Percentiles rank a stretch among this genome's conserved stretches.
Conservation (phyloP, 1,140 invertebrate genomes). For the Xylocopa sonorina region DNA sequence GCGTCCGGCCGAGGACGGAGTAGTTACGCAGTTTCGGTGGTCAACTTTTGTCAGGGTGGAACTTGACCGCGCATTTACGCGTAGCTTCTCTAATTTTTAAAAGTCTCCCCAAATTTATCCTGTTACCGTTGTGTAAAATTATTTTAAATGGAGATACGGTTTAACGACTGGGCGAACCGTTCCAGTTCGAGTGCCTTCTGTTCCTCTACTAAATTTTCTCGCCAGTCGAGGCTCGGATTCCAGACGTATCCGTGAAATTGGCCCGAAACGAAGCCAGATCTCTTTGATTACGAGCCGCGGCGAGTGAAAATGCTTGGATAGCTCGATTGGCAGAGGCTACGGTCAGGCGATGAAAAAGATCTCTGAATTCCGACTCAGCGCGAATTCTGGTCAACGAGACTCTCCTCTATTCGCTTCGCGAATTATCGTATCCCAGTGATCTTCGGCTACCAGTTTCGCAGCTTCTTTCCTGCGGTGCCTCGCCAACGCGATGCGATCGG, state of each 20-base stretch:
- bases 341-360: constrained; percentile 12
- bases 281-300: neutral
- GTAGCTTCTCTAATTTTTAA: neutral
- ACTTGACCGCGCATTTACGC: neutral
- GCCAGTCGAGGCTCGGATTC: neutral
- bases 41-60: neutral
- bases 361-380: neutral
- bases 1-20: neutral
- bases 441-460: neutral
- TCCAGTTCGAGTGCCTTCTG: no score
- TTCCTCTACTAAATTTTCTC: neutral
- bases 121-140: no score
- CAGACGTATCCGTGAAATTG: neutral
- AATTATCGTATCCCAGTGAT: constrained; percentile 12
- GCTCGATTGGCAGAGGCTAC: neutral
- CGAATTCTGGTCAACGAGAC: neutral
- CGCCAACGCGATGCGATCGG: constrained; percentile 2
- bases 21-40: neutral
- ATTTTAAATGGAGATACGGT: neutral
- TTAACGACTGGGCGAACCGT: no score
- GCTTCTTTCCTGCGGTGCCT: neutral
- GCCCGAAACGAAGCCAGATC: neutral
- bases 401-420: neutral
- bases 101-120: no score
- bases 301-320: constrained; percentile 2